Percentiles rank a stretch among this genome's conserved stretches.
These are phyloP conservation scores for Balearica regulorum DNA, from an alignment of 2,797 vertebrate genomes.

Conservation along the genomic window DNA sequence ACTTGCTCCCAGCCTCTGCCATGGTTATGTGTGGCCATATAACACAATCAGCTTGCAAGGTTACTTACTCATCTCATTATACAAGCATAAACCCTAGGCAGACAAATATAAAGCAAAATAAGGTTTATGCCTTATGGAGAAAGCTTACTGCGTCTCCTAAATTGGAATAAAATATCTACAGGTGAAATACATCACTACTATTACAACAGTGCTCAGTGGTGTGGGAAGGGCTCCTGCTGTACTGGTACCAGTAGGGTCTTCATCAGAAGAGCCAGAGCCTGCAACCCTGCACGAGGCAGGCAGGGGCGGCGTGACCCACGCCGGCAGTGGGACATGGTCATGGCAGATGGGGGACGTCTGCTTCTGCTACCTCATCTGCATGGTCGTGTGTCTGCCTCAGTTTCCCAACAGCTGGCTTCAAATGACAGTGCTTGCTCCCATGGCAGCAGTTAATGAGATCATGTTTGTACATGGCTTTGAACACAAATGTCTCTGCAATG, in stretches of 20 bases:
- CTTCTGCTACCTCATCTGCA: not conserved
- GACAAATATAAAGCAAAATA: constrained; percentile 27
- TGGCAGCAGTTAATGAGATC: not conserved
- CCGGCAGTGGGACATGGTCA: not conserved
- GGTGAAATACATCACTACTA: rapidly evolving
- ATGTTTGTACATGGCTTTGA: not conserved
- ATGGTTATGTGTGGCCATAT: not conserved
- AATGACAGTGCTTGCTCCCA: not conserved
- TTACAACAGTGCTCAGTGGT: not conserved
- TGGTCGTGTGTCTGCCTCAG: not conserved
- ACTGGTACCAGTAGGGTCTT: not conserved
- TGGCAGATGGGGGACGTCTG: not conserved
- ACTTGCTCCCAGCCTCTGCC: not conserved
- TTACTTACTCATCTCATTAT: constrained; percentile 63
- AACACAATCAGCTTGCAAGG: constrained; percentile 28
- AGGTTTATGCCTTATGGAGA: constrained; percentile 9
- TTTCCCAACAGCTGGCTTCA: not conserved
- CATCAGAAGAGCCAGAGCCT: not conserved
- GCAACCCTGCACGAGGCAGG: not conserved
- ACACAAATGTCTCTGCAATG: not conserved
- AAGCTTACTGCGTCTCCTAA: not conserved
- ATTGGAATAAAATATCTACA: not conserved
- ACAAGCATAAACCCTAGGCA: constrained; percentile 3
- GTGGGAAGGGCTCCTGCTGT: not conserved
- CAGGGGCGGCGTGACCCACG: rapidly evolving